Conservation (phyloP, 2,888 invertebrate species). For the Calameuta pallipes region DNA sequence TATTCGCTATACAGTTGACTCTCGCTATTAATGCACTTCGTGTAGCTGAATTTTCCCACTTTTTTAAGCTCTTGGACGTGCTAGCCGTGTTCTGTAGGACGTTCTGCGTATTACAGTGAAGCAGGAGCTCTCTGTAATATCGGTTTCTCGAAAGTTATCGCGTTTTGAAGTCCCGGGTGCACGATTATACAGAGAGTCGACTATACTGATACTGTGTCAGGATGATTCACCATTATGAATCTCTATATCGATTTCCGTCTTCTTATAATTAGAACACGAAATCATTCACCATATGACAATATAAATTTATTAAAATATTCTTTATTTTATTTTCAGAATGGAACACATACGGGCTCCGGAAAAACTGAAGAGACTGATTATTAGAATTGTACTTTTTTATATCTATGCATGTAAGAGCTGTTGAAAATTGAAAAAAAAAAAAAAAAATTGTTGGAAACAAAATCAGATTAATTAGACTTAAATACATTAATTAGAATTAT, state of each 20-base stretch:
- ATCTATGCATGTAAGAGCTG: neutral
- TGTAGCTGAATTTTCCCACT: too few species aligned
- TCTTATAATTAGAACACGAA: neutral
- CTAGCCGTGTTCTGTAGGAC: too few species aligned
- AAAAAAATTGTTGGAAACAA: too few species aligned
- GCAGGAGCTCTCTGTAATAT: too few species aligned
- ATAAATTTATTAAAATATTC: neutral
- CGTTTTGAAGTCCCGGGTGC: too few species aligned
- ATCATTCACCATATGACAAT: neutral
- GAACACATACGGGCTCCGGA: conserved; percentile 76
- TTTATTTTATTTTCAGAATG: conserved; percentile 66
- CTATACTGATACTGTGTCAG: neutral
- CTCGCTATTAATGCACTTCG: too few species aligned
- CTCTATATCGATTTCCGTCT: neutral
- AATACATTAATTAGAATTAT: neutral
- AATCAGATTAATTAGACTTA: neutral
- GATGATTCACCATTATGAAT: neutral
- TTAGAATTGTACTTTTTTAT: neutral
- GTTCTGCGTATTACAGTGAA: too few species aligned
- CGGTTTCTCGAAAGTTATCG: too few species aligned
- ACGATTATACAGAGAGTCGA: too few species aligned
- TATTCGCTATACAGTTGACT: neutral
- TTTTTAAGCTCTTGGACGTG: too few species aligned
- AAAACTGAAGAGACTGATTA: conserved; percentile 54
- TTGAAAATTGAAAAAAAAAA: neutral